Evolutionary conservation across 1,140 invertebrate genomes (phyloP), one percentile per base, ranked within the genome.

Genomic region (Papilio dardanus): DNA sequence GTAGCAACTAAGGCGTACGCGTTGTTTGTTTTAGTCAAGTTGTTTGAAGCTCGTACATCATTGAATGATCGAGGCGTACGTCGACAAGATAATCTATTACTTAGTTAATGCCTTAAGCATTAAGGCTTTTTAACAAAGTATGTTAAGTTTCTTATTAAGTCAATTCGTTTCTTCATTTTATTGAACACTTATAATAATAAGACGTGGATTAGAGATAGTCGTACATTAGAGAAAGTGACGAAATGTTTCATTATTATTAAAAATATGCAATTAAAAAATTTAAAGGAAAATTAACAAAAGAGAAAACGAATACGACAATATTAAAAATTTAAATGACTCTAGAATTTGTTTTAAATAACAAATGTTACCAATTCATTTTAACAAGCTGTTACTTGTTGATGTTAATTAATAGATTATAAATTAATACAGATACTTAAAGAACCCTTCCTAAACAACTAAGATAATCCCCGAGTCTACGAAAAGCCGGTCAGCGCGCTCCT

Each of bases 1-100:
- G 54, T 14, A 62, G 30, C 54, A 62, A 62, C 54, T 28, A 62
- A 28, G 30, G 54, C 24, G 12, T 62, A 4, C 24, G 54, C 24
- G 54, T 30, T 62, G 54, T 62, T 62, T 62, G 21, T 62, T 62
- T 62, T 28, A 62, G 24, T 30, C 54, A 16, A 62, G 8, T 62
- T 62, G 54, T 28, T 62, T 62, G 54, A 19, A 12, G 14, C 35
- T 37, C 5, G 35, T 54, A 54, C 21, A 12, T 24, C 19, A 54
- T 54, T 54, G 50, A 62, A 28, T 62, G 24, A 62, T 62, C 24
- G 24, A 5, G 12, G 21, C 21, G 54, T 3, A 28, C 24, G 54
- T 28, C 54, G 12, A 3, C 10, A 12, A 62, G 21, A 62, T 62
- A 28, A 62, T 62, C 54, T 62, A 19, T 50, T 19, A 46, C 14